phyloP scores from a whole-genome alignment of 1,140 invertebrate species.

The Coptotermes formosanus region DNA sequence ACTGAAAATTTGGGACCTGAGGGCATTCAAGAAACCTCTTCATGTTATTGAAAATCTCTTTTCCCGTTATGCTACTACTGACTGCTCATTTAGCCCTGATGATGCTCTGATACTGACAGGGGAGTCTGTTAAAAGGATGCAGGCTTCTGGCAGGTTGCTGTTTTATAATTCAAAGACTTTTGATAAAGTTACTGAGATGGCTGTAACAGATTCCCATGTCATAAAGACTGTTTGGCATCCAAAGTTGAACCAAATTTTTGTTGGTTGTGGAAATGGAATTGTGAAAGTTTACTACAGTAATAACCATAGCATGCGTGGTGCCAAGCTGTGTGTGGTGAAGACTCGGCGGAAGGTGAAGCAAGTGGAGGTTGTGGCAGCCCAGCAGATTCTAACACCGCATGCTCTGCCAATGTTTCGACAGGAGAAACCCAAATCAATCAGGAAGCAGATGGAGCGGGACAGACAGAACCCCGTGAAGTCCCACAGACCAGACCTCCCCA shows the following conservation, averaged over 20 bases:
- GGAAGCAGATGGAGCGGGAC: slow-evolving; percentile 91
- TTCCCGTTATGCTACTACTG: slow-evolving; percentile 87
- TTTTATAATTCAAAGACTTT: slow-evolving; percentile 84
- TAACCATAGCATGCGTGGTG: slow-evolving; percentile 81
- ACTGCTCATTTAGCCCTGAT: slow-evolving; percentile 92
- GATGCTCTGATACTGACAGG: slow-evolving; percentile 88
- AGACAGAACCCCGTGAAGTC: slow-evolving; percentile 91
- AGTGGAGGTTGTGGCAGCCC: slow-evolving; percentile 81
- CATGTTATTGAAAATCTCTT: slow-evolving; percentile 68
- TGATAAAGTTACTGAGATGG: slow-evolving; percentile 69
- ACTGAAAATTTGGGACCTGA: slow-evolving; percentile 92
- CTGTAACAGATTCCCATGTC: slow-evolving; percentile 75
- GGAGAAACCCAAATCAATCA: slow-evolving; percentile 83
- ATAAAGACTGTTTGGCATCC: slow-evolving; percentile 95
- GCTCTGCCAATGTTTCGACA: slow-evolving; percentile 94
- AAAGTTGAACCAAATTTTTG: slow-evolving; percentile 93
- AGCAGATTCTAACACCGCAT: slow-evolving; percentile 97
- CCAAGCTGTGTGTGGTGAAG: slow-evolving; percentile 86
- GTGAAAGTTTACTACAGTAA: slow-evolving; percentile 91
- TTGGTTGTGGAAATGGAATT: slow-evolving; percentile 87
- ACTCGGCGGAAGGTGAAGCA: slow-evolving; percentile 74
- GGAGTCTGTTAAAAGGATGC: slow-evolving; percentile 71
- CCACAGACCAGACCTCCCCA: slow-evolving; percentile 89
- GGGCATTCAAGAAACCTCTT: slow-evolving; percentile 78
- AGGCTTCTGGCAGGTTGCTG: slow-evolving; percentile 70